Percentiles rank a stretch among this genome's conserved stretches.
phyloP scores from a whole-genome alignment of 2,888 invertebrate genomes.

The Caenorhabditis japonica region DNA sequence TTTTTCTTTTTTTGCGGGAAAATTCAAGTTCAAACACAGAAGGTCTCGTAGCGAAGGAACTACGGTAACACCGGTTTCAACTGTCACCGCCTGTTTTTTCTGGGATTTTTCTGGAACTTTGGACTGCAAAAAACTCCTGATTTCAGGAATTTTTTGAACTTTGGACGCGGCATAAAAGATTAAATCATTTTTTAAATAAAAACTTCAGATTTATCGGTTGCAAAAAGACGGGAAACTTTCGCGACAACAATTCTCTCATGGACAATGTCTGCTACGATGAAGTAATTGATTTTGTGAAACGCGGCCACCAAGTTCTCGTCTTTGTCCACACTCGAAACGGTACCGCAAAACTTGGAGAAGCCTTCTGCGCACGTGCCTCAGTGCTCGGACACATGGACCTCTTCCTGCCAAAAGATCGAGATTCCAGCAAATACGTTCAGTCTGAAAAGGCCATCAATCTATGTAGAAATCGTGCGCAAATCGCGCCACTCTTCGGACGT shows the following conservation, averaged over 20 bases:
- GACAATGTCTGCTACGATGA: conserved; percentile 87
- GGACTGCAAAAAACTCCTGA: too few relatives aligned
- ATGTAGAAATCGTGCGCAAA: conserved; percentile 70
- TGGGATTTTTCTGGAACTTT: too few relatives aligned
- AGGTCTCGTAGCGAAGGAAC: too few relatives aligned
- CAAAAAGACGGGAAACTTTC: conserved; percentile 52
- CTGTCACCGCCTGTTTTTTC: too few relatives aligned
- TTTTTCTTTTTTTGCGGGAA: too few relatives aligned
- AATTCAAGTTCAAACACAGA: too few relatives aligned
- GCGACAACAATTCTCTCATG: conserved; percentile 57
- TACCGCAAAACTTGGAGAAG: conserved; percentile 89
- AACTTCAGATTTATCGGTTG: conserved; percentile 74
- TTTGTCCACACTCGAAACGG: conserved; percentile 98
- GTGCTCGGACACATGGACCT: conserved; percentile 54
- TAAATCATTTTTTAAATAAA: too few relatives aligned
- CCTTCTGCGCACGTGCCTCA: conserved; percentile 87
- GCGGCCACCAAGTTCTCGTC: conserved; percentile 86
- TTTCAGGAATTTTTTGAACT: too few relatives aligned
- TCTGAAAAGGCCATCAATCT: conserved; percentile 63
- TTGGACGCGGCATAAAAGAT: too few relatives aligned
- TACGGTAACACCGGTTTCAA: too few relatives aligned
- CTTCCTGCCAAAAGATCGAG: conserved; percentile 58
- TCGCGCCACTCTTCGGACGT: conserved; percentile 87
- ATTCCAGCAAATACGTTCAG: conserved; percentile 55
- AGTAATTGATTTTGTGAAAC: conserved; percentile 87